These are phyloP conservation scores for Lathronympha strigana DNA, from an alignment of 2,888 invertebrate species.

Conservation along the genomic window DNA sequence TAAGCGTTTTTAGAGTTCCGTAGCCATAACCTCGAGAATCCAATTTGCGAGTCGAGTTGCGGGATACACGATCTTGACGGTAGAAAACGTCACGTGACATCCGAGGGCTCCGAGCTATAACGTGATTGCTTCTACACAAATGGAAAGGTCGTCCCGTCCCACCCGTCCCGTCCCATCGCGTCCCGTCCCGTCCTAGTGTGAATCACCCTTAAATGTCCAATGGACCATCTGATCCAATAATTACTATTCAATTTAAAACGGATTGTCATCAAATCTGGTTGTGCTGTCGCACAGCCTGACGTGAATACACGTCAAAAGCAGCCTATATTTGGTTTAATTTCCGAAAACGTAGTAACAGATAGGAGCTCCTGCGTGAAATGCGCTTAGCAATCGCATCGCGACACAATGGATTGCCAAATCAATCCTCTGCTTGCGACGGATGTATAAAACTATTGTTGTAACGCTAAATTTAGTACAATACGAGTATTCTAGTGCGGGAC, in stretches of 20 bases:
- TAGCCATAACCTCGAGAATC: no score
- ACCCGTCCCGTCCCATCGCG: no score
- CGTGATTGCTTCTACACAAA: no score
- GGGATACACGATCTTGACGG: no score
- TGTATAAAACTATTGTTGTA: conserved; percentile 15
- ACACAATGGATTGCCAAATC: conserved; percentile 16
- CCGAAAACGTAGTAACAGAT: conserved; percentile 11
- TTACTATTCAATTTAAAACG: not conserved
- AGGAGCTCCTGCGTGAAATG: conserved; percentile 11
- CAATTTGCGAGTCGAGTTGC: no score
- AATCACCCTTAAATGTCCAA: no score
- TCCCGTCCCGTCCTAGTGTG: no score
- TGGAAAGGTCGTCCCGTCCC: no score
- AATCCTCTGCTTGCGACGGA: conserved; percentile 20
- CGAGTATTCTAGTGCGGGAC: no score
- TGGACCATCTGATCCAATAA: not conserved
- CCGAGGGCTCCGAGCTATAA: no score
- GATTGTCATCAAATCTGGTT: not conserved
- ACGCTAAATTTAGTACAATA: conserved; percentile 1
- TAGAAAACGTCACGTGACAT: no score
- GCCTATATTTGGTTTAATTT: conserved; percentile 6
- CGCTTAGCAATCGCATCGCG: conserved; percentile 9
- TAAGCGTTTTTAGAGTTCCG: no score
- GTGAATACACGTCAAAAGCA: conserved; percentile 13
- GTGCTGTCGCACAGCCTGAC: not conserved